Evolutionary conservation across 1,140 invertebrate genomes (phyloP).

Genomic region (Zeugodacus cucurbitae): DNA sequence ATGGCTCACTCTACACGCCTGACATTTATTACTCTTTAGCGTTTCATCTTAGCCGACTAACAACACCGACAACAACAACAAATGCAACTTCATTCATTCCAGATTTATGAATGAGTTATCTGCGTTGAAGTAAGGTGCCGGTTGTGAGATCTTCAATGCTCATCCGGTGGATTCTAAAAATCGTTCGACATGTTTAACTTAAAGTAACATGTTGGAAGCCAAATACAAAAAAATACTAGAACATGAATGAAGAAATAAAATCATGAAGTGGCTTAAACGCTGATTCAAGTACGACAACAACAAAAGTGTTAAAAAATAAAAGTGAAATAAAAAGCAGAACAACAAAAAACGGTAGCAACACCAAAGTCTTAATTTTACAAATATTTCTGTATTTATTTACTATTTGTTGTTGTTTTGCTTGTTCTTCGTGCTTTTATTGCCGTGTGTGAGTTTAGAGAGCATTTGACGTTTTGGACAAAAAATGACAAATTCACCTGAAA

Average conservation of each 20-base stretch:
- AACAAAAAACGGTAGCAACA: neutral
- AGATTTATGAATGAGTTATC: neutral
- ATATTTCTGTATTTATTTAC: neutral
- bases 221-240: neutral
- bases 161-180: neutral
- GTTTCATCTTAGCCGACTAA: neutral
- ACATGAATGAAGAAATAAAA: neutral
- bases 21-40: neutral
- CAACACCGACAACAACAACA: neutral
- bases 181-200: neutral
- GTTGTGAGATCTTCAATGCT: neutral
- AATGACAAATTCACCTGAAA: constrained; percentile 4
- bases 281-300: neutral
- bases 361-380: neutral
- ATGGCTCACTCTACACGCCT: no score
- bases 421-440: neutral
- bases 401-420: neutral
- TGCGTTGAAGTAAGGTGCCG: neutral
- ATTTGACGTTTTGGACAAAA: neutral
- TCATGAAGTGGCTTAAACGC: neutral
- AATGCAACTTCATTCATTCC: no score
- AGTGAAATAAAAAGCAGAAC: neutral
- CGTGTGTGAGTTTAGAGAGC: neutral
- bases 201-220: neutral
- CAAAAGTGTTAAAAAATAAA: neutral